Percentiles rank a stretch among this genome's conserved stretches.
These are phyloP conservation scores for Orgyia antiqua DNA, from an alignment of 2,888 invertebrate genomes.

Conservation along the genomic window DNA sequence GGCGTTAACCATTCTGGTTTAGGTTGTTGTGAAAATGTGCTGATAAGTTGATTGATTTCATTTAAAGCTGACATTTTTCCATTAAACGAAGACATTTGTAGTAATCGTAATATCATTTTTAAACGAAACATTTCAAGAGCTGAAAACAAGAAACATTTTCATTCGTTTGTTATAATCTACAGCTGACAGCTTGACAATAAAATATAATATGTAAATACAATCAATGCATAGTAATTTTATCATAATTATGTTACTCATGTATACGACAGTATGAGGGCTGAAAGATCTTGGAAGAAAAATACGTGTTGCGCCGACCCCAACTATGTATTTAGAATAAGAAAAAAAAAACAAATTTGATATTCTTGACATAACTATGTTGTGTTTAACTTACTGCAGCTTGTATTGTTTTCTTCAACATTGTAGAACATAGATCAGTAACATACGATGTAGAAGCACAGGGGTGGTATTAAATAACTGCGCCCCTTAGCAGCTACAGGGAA, in stretches of 20 bases:
- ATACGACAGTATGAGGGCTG: too few relatives aligned
- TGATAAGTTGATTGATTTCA: constrained; percentile 97
- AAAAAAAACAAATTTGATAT: too few relatives aligned
- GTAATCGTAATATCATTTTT: constrained; percentile 94
- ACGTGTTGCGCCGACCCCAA: too few relatives aligned
- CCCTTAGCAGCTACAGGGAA: constrained; percentile 78
- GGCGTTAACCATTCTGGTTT: constrained; percentile 96
- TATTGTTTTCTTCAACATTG: constrained; percentile 14
- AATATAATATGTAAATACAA: too few relatives aligned
- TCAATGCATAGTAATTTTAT: too few relatives aligned
- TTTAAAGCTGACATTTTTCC: constrained; percentile 99
- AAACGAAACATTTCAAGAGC: constrained; percentile 95
- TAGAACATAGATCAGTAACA: constrained; percentile 34
- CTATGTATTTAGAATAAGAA: too few relatives aligned
- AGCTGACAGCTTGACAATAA: too few relatives aligned
- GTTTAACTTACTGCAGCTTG: neutral
- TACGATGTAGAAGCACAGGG: constrained; percentile 66
- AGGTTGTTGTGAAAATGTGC: constrained; percentile 93
- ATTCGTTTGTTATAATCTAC: too few relatives aligned
- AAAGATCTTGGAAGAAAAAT: too few relatives aligned
- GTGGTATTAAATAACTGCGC: constrained; percentile 52
- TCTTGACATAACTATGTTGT: too few relatives aligned
- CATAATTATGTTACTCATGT: too few relatives aligned
- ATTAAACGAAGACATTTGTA: constrained; percentile 98
- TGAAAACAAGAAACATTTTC: constrained; percentile 32